phyloP scores from a whole-genome alignment of 2,888 invertebrate species.

The Cerastis rubricosa region DNA sequence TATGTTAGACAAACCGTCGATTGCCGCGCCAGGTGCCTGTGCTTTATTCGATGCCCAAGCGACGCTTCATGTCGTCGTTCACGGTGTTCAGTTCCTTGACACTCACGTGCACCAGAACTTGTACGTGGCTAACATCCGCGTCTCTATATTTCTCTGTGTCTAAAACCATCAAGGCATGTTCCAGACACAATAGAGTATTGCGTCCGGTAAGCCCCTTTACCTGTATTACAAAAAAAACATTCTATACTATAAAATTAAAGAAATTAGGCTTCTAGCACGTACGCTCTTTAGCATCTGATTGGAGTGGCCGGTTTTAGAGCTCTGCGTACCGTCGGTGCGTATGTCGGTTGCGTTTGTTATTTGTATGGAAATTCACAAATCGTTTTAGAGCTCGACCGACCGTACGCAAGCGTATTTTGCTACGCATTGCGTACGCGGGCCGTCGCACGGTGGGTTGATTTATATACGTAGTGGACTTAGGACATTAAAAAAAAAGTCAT shows the following conservation, averaged over 20 bases:
- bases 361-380: no score
- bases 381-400: no score
- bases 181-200: conserved; percentile 69
- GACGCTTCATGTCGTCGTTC: conserved; percentile 21
- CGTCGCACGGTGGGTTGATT: no score
- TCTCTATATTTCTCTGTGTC: conserved; percentile 5
- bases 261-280: no score
- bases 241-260: neutral
- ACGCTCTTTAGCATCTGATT: no score
- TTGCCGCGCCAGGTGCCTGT: neutral
- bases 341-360: no score
- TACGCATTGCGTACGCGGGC: no score
- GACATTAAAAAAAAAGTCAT: no score
- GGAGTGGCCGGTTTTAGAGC: no score
- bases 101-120: conserved; percentile 23
- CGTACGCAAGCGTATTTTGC: no score
- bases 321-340: no score
- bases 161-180: conserved; percentile 71
- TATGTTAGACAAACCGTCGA: neutral
- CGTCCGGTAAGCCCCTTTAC: conserved; percentile 67
- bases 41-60: conserved; percentile 4
- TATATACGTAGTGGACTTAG: no score
- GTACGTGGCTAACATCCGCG: neutral
- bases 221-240: conserved; percentile 52
- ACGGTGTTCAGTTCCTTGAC: conserved; percentile 19